These are phyloP conservation scores for Hylaeus anthracinus DNA, from an alignment of 1,140 invertebrate genomes.

Conservation along the genomic window DNA sequence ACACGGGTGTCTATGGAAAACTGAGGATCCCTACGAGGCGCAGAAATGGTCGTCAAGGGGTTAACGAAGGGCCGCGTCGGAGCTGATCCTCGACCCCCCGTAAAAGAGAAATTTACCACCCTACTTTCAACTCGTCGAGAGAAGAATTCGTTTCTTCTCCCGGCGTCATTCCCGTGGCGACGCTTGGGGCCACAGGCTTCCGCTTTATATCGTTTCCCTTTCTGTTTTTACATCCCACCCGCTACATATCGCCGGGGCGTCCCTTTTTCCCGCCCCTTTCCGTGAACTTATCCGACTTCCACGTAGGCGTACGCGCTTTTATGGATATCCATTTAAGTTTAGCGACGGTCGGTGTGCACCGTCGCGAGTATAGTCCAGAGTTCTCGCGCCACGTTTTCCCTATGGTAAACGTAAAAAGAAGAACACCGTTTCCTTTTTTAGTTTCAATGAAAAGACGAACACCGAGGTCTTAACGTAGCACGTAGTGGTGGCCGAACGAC, in stretches of 20 bases:
- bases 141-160: conserved; percentile 8
- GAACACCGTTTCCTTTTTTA: neutral
- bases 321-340: conserved; percentile 60
- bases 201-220: conserved; percentile 50
- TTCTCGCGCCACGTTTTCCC: neutral
- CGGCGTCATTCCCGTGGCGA: neutral
- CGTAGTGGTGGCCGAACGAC: neutral
- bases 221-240: conserved; percentile 51
- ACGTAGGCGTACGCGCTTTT: conserved; percentile 56
- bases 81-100: neutral
- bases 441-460: neutral
- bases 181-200: neutral
- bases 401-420: neutral
- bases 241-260: conserved; percentile 24
- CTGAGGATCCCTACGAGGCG: neutral
- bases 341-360: neutral
- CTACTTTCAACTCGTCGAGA: neutral
- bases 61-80: neutral
- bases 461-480: neutral
- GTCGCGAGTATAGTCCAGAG: neutral
- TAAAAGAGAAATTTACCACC: conserved; percentile 9
- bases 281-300: conserved; percentile 54
- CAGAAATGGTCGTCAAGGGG: no score
- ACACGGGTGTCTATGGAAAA: neutral
- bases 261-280: conserved; percentile 34